Evolutionary conservation across 2,888 invertebrate genomes (phyloP).

Genomic region (Sesamia inferens): DNA sequence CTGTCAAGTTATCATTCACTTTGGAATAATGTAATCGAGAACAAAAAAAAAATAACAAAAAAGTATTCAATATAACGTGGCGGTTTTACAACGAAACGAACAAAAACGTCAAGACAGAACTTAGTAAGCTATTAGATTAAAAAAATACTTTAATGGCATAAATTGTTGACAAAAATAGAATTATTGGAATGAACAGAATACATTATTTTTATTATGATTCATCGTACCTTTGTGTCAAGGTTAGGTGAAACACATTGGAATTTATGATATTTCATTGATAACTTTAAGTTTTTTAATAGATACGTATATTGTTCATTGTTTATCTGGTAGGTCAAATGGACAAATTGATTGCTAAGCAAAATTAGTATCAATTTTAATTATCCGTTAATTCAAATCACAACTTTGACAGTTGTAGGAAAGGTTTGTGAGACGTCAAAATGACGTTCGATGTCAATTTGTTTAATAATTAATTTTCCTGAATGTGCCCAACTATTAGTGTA

Average conservation of each 20-base stretch:
- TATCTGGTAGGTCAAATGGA: not conserved
- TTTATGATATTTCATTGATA: slow-evolving; percentile 16
- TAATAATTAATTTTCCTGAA: not conserved
- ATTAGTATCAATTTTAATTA: not conserved
- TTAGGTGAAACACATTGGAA: slow-evolving; percentile 2
- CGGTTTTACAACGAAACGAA: slow-evolving; percentile 8
- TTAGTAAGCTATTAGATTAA: slow-evolving; percentile 19
- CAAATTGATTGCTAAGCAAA: not conserved
- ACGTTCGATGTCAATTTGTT: not conserved
- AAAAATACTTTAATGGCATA: slow-evolving; percentile 42
- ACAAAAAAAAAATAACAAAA: not conserved
- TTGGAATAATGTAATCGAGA: not conserved
- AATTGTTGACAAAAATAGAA: slow-evolving; percentile 32
- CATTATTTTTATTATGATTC: slow-evolving; percentile 41
- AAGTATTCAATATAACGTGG: slow-evolving; percentile 12
- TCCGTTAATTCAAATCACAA: not conserved
- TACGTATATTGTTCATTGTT: not conserved
- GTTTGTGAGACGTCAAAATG: not conserved
- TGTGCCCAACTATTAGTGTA: too few species aligned
- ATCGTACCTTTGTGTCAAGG: slow-evolving; percentile 28
- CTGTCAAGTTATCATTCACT: not conserved
- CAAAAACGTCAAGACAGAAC: slow-evolving; percentile 15
- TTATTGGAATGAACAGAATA: slow-evolving; percentile 21
- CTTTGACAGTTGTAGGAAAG: not conserved
- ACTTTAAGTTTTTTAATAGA: not conserved